Evolutionary conservation across 64 coral and sea anemone species (phyloP).

Genomic region (Actinia tenebrosa): DNA sequence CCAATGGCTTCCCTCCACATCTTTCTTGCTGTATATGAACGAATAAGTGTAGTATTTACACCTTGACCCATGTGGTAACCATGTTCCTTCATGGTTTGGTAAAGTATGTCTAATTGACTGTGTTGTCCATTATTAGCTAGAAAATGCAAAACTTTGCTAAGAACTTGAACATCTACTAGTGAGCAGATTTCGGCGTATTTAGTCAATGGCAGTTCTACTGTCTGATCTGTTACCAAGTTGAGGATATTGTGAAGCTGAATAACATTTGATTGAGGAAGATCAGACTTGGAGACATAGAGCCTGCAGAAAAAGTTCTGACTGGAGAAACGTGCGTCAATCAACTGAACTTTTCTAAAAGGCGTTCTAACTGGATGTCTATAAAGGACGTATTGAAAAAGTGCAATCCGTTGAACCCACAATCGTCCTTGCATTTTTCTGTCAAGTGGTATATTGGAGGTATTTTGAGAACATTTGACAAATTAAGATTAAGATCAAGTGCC

Average conservation of each 20-base stretch:
- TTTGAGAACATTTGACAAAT: too few species aligned
- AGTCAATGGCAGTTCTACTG: background rate
- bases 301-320: background rate
- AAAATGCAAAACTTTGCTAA: slow-evolving; percentile 15
- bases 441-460: background rate
- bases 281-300: background rate
- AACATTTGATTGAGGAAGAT: background rate
- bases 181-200: background rate
- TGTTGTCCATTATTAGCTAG: slow-evolving; percentile 43
- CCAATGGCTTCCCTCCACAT: slow-evolving; percentile 43
- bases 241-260: background rate
- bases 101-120: slow-evolving; percentile 49
- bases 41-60: slow-evolving; percentile 51
- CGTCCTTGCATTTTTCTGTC: background rate
- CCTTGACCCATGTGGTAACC: slow-evolving; percentile 48
- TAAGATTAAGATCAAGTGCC: background rate
- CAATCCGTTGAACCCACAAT: background rate
- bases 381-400: background rate
- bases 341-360: background rate
- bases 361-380: background rate
- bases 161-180: background rate
- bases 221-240: background rate
- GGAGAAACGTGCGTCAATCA: background rate
- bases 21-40: slow-evolving; percentile 54
- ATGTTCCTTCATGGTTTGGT: slow-evolving; percentile 39